Evolutionary conservation across 2,113 vertebrate species (phyloP), one percentile per base, ranked within the genome.

Genomic region (Trichechus manatus): DNA sequence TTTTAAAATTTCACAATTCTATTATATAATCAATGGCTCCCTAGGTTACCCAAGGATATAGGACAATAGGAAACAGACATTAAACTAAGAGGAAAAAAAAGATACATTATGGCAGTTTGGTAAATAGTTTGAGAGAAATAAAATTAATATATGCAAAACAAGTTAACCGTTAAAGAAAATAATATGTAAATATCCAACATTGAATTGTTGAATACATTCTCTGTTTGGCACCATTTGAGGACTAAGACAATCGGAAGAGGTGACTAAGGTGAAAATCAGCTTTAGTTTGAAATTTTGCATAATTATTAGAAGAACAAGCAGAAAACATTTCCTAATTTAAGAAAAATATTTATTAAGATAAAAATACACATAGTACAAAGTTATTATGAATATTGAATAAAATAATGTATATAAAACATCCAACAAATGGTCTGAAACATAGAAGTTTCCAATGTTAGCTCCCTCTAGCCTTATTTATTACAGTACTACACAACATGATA

Each of bases 81-180:
- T 42, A 81, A 88, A 63, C 47, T 56, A 63, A 72, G 90, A 68
- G 23, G 27, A 23, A 9, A 44, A 42, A 83, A 36, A 61, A 9
- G 59, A 61, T 0, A 17, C 25, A 86, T 59, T 89, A 86, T 1
- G 31, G 23, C 31, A 86, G 15, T 89, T 92, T 75, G 33, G 33
- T 66, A 61, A 61, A 23, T 61, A 77, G 20, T 87, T 82, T 79
- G 36, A 81, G 79, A 20, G 66, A 92, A 84, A 9, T 11, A 5
- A 47, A 25, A 59, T 61, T 94, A 94, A 85, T 8, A 36, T 84
- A 39, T 81, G 80, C 44, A 74, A 91, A 95, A 25, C 36, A 94
- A 53, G 11, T 29, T 44, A 53, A 66, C 3, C 20, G 3, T 53
- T 15, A 93, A 94, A 90, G 56, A 1, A 1, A 93, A 74, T 39